Evolutionary conservation across 2,888 invertebrate species (phyloP).

Genomic region (Cephus sareptanus): DNA sequence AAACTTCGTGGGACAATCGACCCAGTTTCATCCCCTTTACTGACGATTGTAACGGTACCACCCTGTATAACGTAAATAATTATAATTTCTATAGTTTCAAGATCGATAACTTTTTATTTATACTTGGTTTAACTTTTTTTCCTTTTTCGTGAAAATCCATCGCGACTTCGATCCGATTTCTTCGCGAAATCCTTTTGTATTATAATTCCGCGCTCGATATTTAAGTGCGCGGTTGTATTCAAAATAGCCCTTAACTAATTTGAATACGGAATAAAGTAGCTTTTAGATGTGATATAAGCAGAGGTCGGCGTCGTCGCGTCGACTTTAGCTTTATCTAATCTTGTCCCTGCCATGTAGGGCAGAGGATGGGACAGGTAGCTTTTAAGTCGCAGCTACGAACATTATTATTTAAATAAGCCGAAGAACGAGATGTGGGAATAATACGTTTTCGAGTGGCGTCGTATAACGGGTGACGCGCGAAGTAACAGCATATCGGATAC

Average conservation of each 20-base stretch:
- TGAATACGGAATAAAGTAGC: conserved; percentile 61
- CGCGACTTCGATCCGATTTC: conserved; percentile 9
- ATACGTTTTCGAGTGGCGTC: neutral
- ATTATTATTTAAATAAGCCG: conserved; percentile 54
- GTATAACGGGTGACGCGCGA: neutral
- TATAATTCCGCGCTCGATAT: conserved; percentile 53
- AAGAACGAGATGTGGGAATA: neutral
- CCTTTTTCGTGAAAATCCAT: conserved; percentile 26
- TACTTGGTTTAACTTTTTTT: neutral
- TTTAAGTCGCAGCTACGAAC: conserved; percentile 47
- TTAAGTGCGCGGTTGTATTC: conserved; percentile 34
- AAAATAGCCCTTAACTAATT: conserved; percentile 56
- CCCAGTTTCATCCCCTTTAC: neutral
- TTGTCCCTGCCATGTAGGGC: conserved; percentile 54
- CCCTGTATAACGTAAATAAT: neutral
- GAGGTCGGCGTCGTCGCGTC: conserved; percentile 30
- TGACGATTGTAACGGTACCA: neutral
- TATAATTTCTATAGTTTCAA: neutral
- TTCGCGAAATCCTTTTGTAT: conserved; percentile 54
- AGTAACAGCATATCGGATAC: neutral
- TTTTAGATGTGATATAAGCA: conserved; percentile 52
- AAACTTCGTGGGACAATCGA: neutral
- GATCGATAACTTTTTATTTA: neutral
- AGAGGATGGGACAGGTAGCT: conserved; percentile 48
- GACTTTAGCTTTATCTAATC: conserved; percentile 49